Percentiles rank a stretch among this genome's conserved stretches.
Evolutionary conservation across 1,140 invertebrate genomes (phyloP).

Genomic region (Amphibalanus amphitrite): DNA sequence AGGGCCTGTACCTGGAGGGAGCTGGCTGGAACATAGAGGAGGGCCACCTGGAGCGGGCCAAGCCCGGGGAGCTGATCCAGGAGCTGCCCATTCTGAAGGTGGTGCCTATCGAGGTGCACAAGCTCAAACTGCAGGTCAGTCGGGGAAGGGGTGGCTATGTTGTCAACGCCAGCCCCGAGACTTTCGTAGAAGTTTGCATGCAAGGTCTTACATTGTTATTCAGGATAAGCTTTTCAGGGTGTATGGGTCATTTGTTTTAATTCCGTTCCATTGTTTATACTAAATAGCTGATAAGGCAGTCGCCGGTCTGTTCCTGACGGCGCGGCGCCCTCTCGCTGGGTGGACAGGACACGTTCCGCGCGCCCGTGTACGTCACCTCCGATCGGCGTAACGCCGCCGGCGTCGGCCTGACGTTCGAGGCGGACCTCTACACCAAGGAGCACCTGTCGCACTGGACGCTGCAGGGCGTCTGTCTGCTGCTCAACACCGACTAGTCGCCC

Average conservation of each 20-base stretch:
- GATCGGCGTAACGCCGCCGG: conserved; percentile 67
- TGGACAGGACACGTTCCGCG: conserved; percentile 56
- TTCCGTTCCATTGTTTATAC: too few species aligned
- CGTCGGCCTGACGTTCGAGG: conserved; percentile 73
- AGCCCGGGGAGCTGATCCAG: conserved; percentile 32
- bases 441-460: conserved; percentile 72
- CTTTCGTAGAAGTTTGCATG: too few species aligned
- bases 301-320: too few species aligned
- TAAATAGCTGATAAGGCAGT: too few species aligned
- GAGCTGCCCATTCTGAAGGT: conserved; percentile 64
- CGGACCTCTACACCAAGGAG: conserved; percentile 56
- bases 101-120: conserved; percentile 65
- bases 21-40: conserved; percentile 32
- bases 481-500: conserved; percentile 67
- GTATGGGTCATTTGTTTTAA: too few species aligned
- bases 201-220: too few species aligned
- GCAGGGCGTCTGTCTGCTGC: conserved; percentile 64
- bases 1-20: conserved; percentile 34
- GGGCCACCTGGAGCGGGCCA: conserved; percentile 28
- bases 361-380: conserved; percentile 75
- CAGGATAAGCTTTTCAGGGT: too few species aligned
- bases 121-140: conserved; percentile 57
- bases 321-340: too few species aligned
- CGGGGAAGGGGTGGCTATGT: too few species aligned
- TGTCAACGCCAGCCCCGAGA: too few species aligned